These are phyloP conservation scores for Amiota communis DNA, from an alignment of 2,888 invertebrate genomes.

Conservation along the genomic window DNA sequence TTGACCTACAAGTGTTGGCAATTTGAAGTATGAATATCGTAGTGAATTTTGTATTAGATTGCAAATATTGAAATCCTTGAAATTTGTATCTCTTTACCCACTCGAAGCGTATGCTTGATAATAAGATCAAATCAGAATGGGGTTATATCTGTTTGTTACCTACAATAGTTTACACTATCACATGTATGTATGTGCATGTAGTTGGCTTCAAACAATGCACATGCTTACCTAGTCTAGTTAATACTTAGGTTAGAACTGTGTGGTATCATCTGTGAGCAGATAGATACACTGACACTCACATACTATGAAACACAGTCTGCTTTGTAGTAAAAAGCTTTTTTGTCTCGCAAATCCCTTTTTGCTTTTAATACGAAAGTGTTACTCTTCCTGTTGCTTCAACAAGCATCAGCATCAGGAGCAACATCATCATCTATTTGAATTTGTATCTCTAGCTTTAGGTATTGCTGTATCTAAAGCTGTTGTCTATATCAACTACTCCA, in stretches of 20 bases:
- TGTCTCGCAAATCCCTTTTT: constrained; percentile 58
- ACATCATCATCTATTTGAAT: constrained; percentile 63
- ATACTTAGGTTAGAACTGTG: background rate
- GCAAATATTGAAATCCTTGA: constrained; percentile 62
- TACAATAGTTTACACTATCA: too few relatives aligned
- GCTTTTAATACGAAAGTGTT: constrained; percentile 65
- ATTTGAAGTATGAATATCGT: constrained; percentile 36
- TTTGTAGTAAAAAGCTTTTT: constrained; percentile 43
- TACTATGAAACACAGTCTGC: constrained; percentile 23
- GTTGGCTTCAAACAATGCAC: background rate
- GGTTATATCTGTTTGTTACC: too few relatives aligned
- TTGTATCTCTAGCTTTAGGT: constrained; percentile 31
- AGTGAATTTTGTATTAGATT: constrained; percentile 35
- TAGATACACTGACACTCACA: constrained; percentile 22
- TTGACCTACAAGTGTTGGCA: too few relatives aligned
- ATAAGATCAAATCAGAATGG: too few relatives aligned
- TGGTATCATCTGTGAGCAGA: constrained; percentile 4
- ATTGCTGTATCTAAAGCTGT: constrained; percentile 38
- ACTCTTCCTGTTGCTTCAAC: constrained; percentile 59
- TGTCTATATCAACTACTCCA: constrained; percentile 41
- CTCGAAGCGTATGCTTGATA: too few relatives aligned
- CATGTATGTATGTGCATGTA: background rate
- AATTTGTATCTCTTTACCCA: constrained; percentile 46
- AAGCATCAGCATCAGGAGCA: constrained; percentile 24
- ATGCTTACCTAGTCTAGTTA: background rate